Base-by-base conservation (phyloP, 2,797 vertebrate species). In the Rhinogobio ventralis region DNA sequence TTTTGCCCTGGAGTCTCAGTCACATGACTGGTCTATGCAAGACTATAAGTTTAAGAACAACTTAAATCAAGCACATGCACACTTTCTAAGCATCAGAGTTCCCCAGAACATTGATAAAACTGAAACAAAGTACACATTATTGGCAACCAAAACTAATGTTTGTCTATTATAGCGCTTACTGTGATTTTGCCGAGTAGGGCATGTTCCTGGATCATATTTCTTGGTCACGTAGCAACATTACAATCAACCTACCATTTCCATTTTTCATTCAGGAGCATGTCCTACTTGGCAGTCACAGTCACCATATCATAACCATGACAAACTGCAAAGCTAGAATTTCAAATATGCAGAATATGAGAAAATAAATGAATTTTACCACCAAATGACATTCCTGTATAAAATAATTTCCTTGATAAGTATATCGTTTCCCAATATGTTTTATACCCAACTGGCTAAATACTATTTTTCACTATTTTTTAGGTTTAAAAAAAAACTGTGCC, bases 241-340 rank as follows among this genome's bases (percentile, higher is more conserved):
- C 8, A 5, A 30, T 11, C 45, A 73, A 49, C n/a, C 15, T 28
- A 72, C 7, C 15, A 49, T 30, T 49, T 49, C 0, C 7, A 17
- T 28, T 46, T 46, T 25, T 28, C 14, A 72, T 72, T 28, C 15
- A 45, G 42, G 7, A 71, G 42, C 14, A 30, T 49, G 15, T 49
- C 45, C 71, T 73, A 11, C 15, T 72, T 28, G 69, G 69, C 25
- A 73, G 49, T 49, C 25, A 25, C 19, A 13, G n/a, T 64, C 51
- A 74, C 25, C 33, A 66, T 39, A 73, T 79, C 67, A 73, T 33
- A 79, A 17, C n/a, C n/a, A 51, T 66, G 80, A 82, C 55, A 79
- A 72, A 45, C 55, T 45, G 66, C 51, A 25, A 25, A 49, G 69
- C 20, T 49, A 30, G 42, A 71, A 4, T 71, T 62, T 28, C 13